Percentiles rank a stretch among this genome's conserved stretches.
phyloP scores from a whole-genome alignment of 2,113 vertebrate species.

The Penelope pileata region DNA sequence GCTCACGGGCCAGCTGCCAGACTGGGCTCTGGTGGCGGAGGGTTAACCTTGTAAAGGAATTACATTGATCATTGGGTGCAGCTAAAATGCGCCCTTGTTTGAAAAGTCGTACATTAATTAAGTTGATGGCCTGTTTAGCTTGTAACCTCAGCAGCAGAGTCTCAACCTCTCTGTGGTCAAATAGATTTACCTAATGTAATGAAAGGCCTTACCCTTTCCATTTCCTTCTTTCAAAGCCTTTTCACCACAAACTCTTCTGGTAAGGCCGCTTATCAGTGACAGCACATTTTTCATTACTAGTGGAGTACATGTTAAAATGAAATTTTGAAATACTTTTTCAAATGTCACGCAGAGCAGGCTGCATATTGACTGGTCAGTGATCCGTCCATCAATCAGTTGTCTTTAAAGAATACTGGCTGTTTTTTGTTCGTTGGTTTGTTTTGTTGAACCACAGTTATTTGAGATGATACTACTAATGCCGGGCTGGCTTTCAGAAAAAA shows the following conservation, averaged over 20 bases:
- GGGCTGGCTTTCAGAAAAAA: not conserved
- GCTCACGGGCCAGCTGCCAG: conserved; percentile 17
- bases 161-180: conserved; percentile 43
- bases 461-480: not conserved
- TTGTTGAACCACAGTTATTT: not conserved
- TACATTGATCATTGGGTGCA: not conserved
- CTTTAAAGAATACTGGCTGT: not conserved
- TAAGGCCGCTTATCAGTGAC: conserved; percentile 62
- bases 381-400: not conserved
- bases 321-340: conserved; percentile 44
- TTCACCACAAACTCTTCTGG: conserved; percentile 38
- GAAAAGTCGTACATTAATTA: conserved; percentile 32
- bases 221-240: conserved; percentile 68
- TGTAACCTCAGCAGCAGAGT: conserved; percentile 45
- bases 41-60: conserved; percentile 4
- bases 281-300: conserved; percentile 53
- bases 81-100: conserved; percentile 12
- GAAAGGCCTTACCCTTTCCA: conserved; percentile 43
- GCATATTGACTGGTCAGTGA: fast-evolving
- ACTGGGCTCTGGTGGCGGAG: not conserved
- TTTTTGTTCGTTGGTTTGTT: not conserved
- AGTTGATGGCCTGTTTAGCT: conserved; percentile 21
- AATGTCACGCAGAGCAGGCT: not conserved
- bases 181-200: conserved; percentile 57
- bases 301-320: conserved; percentile 21